Percentiles rank a stretch among this genome's conserved stretches.
Evolutionary conservation across 2,797 vertebrate genomes (phyloP).

Genomic region (Pitangus sulphuratus): DNA sequence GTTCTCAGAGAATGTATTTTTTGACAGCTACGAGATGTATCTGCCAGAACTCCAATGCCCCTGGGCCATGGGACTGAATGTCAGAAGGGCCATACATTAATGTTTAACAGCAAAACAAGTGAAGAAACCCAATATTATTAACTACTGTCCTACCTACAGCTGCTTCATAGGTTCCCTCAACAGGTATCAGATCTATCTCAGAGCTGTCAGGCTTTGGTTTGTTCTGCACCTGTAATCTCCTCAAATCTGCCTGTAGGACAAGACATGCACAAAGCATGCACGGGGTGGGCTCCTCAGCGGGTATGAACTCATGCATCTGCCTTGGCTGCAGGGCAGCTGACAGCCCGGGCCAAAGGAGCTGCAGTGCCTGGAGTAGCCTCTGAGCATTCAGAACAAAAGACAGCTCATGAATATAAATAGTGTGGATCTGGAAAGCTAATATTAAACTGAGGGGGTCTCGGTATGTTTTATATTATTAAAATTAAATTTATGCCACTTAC

Average conservation of each 20-base stretch:
- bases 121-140: neutral
- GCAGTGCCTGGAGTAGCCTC: neutral
- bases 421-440: neutral
- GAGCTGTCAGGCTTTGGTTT: neutral
- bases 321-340: neutral
- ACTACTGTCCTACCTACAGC: neutral
- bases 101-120: neutral
- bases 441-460: neutral
- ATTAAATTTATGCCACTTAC: neutral
- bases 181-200: neutral
- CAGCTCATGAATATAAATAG: neutral
- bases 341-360: neutral
- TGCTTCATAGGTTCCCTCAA: neutral
- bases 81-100: neutral
- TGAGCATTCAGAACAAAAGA: neutral
- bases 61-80: neutral
- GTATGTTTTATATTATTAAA: neutral
- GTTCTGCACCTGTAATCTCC: neutral
- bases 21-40: neutral
- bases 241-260: neutral
- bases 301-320: neutral
- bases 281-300: neutral
- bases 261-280: fast-evolving
- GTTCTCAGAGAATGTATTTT: neutral
- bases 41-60: neutral